These are phyloP conservation scores for Saimiri boliviensis DNA, from an alignment of 2,113 vertebrate genomes.

Conservation along the genomic window DNA sequence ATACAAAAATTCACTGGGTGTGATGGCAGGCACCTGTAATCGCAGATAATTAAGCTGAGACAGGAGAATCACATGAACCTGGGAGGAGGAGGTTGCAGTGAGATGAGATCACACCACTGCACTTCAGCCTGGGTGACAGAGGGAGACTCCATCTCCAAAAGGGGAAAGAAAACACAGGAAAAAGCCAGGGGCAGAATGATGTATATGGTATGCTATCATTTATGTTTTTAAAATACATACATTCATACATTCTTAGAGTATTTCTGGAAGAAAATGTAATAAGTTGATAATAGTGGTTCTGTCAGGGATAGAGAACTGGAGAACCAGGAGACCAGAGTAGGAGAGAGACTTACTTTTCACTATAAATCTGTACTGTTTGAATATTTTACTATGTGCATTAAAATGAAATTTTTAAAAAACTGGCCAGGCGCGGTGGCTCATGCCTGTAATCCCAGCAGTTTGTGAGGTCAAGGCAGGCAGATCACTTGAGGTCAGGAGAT, in stretches of 20 bases:
- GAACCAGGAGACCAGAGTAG: neutral
- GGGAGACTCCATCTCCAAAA: neutral
- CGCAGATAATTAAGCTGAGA: neutral
- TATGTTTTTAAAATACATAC: slow-evolving; percentile 26
- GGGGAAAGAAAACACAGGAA: neutral
- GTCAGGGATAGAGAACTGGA: neutral
- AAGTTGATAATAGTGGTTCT: neutral
- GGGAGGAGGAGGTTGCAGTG: neutral
- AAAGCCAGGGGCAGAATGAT: neutral
- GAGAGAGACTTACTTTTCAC: neutral
- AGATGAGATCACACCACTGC: neutral
- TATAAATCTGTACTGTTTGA: slow-evolving; percentile 10
- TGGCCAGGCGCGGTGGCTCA: neutral
- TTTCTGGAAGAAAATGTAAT: neutral
- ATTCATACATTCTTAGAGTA: neutral
- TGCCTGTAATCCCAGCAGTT: neutral
- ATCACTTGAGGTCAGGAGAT: neutral
- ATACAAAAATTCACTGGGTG: neutral
- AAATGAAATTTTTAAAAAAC: neutral
- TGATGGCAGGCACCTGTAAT: neutral
- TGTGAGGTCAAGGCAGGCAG: neutral
- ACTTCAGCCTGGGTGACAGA: neutral
- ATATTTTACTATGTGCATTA: slow-evolving; percentile 16
- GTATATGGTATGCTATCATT: neutral
- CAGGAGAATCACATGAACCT: neutral